Evolutionary conservation across 2,797 vertebrate species (phyloP).

Genomic region (Acrossocheilus fasciatus): DNA sequence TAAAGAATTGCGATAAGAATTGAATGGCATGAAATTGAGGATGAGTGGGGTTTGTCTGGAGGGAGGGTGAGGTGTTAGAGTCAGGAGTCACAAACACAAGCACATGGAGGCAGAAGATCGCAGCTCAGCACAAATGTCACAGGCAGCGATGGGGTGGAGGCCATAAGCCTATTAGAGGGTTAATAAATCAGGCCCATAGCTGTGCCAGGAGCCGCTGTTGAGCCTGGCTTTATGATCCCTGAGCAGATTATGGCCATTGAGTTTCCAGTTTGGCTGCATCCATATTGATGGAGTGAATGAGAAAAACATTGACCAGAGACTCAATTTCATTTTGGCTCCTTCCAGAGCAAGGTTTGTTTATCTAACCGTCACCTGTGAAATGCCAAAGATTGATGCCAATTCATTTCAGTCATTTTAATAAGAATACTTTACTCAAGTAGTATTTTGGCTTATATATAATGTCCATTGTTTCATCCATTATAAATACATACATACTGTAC

Average conservation of each 20-base stretch:
- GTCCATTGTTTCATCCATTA: neutral
- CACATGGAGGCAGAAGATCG: slow-evolving; percentile 44
- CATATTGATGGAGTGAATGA: slow-evolving; percentile 39
- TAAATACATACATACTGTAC: no score
- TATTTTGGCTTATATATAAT: neutral
- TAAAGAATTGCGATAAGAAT: neutral
- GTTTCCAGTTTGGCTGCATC: slow-evolving; percentile 47
- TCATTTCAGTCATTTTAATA: neutral
- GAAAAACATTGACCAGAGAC: slow-evolving; percentile 49
- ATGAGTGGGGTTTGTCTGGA: neutral
- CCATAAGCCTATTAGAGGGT: slow-evolving; percentile 61
- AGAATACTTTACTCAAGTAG: neutral
- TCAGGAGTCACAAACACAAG: slow-evolving; percentile 20
- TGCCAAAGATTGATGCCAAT: neutral
- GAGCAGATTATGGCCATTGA: slow-evolving; percentile 60
- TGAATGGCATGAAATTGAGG: neutral
- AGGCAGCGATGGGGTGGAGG: slow-evolving; percentile 51
- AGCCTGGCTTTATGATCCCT: slow-evolving; percentile 55
- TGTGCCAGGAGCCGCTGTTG: slow-evolving; percentile 49
- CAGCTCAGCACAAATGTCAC: slow-evolving; percentile 72
- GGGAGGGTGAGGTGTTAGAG: neutral
- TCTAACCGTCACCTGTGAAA: neutral
- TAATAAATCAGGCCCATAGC: slow-evolving; percentile 60
- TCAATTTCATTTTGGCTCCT: slow-evolving; percentile 43
- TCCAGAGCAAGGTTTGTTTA: slow-evolving; percentile 6